These are phyloP conservation scores for Danio aesculapii DNA, from an alignment of 2,797 vertebrate genomes.

Conservation along the genomic window DNA sequence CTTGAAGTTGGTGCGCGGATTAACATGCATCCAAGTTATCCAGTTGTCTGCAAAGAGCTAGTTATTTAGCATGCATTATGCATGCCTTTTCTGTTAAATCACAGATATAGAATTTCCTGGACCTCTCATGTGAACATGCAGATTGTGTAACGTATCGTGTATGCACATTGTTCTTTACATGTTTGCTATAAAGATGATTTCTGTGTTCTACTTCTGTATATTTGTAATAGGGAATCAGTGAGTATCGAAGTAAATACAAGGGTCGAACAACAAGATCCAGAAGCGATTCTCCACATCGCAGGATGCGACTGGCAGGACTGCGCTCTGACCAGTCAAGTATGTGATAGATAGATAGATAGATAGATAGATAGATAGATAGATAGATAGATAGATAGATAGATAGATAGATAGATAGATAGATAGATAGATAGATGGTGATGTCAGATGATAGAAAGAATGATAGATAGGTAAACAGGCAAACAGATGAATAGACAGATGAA, in stretches of 20 bases:
- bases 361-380: background rate
- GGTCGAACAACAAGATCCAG: conserved; percentile 70
- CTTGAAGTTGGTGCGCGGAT: background rate
- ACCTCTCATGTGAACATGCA: background rate
- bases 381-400: too few relatives aligned
- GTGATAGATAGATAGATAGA: background rate
- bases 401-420: background rate
- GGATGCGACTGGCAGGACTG: conserved; percentile 80
- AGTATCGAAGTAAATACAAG: conserved; percentile 82
- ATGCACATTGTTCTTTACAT: background rate
- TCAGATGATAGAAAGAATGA: too few relatives aligned
- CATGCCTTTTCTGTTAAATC: background rate
- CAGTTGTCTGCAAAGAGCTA: background rate
- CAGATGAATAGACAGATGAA: too few relatives aligned
- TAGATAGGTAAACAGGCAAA: too few relatives aligned
- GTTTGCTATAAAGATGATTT: background rate
- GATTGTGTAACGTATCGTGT: background rate
- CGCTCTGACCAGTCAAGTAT: conserved; percentile 83
- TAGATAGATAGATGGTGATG: too few relatives aligned
- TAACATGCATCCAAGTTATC: conserved; percentile 22
- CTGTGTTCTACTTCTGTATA: background rate
- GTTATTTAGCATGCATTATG: conserved; percentile 9
- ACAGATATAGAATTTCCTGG: background rate
- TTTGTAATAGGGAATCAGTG: conserved; percentile 77
- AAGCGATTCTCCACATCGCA: conserved; percentile 66